phyloP scores from a whole-genome alignment of 2,797 vertebrate species.

The Crocodylus rhombifer region DNA sequence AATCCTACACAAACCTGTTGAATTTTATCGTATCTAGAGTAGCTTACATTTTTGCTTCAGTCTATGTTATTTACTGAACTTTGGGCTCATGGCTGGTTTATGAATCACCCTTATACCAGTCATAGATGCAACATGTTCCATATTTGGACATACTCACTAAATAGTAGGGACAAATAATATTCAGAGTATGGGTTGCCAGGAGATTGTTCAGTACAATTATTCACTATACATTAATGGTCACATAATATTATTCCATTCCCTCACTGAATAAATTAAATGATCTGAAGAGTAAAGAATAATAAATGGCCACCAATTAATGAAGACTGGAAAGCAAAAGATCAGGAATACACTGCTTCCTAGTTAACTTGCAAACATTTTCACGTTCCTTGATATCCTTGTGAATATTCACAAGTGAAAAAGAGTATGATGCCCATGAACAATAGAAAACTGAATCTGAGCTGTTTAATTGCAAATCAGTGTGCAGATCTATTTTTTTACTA shows the following conservation, averaged over 20 bases:
- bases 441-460: not conserved
- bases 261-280: not conserved
- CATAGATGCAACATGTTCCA: not conserved
- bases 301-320: not conserved
- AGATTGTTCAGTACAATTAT: not conserved
- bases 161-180: not conserved
- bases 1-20: not conserved
- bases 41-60: not conserved
- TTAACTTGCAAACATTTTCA: not conserved
- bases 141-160: not conserved
- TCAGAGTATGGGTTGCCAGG: not conserved
- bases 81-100: not conserved
- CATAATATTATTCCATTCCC: not conserved
- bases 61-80: not conserved
- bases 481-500: slow-evolving; percentile 29
- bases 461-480: not conserved
- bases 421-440: not conserved
- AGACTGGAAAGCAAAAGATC: not conserved
- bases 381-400: not conserved
- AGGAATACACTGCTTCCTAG: not conserved
- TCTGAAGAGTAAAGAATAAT: not conserved
- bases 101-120: not conserved
- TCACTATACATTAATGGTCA: not conserved
- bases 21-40: not conserved
- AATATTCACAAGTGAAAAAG: not conserved